Evolutionary conservation across 2,797 vertebrate species (phyloP), one percentile per base, ranked within the genome.

Genomic region (Acanthurus lineatus): DNA sequence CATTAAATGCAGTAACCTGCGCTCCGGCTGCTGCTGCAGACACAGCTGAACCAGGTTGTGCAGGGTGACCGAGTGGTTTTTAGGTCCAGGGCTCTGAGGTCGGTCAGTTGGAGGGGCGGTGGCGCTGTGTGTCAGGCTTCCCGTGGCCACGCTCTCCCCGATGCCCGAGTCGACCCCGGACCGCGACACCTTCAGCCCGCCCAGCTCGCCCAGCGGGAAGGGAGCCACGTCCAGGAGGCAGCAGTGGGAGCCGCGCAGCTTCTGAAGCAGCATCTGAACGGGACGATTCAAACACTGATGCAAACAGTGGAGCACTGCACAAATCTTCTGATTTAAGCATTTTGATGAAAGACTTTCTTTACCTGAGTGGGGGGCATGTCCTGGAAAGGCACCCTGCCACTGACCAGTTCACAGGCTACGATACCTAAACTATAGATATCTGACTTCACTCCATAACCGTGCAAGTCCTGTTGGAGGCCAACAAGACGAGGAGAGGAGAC

Each of bases 381-480:
- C 91, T 97, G 97, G 93, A 99, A 99, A 22, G 98, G 98, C 77
- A 98, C 97, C 10, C 95, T 94, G 76, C 98, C 98, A 28, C 96
- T 99, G 88, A 97, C 98, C 90, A 99, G 92, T 94, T 99, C 98
- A 93, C 98, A 98, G 4, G 96, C 97, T 84, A 97, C 97, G 17
- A 99, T 98, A 11, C 98, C 98, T 91, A 99, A 92, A 86, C 98
- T 99, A 94, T 99, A 99, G 93, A 99, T 99, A 80, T 99, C 98
- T 0, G 98, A 99, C 91, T 99, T 99, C 75, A 98, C 96, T 69
- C 97, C 97, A 65, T 99, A 99, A 45, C 98, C 98, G 79, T 96
- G 96, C 86, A 99, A 96, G 92, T 99, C 98, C 98, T 99, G 77
- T 83, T 83, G 6, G 66, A 86, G 79, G 67, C 80, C 76, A 81